Base-by-base conservation (phyloP, 2,797 vertebrate genomes). In the Lateolabrax maculatus region DNA sequence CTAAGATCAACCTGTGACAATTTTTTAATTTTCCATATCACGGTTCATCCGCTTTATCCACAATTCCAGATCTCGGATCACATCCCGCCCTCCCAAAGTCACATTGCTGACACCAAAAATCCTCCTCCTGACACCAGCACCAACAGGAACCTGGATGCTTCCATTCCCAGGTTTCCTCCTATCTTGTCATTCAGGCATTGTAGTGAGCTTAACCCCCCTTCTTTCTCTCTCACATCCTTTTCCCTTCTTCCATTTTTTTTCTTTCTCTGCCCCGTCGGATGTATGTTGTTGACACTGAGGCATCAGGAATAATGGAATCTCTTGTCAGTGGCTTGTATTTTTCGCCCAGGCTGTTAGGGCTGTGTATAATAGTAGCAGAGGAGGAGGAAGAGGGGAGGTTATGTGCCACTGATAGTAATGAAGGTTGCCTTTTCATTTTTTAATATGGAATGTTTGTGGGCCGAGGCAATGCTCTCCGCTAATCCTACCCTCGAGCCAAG, bases 391-490 rank as follows among this genome's bases (percentile, higher is more conserved):
- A 83, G 84, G 88, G 86, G 90, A 91, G 91, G 90, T 94, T 93
- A 90, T 95, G 92, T 94, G 89, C 85, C 89, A 92, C 93, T 93
- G 94, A 95, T 95, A 93, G 92, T 94, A 95, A 95, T 94, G 94
- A 95, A 95, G 94, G 91, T 94, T 93, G 84, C 90, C 90, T 95
- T 94, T 93, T 94, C 87, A 90, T 91, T 93, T 94, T 95, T 94
- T 95, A 94, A 95, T 94, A 93, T 93, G 92, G 91, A 93, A 94
- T 95, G 95, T 95, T 95, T 95, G 94, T 93, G 90, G 92, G 92
- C 91, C 84, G 85, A 91, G 90, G 90, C 94, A 55, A 84, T 90
- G 91, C 91, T 92, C 90, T 21, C 77, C 65, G 55, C 90, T 96
- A 96, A 96, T 96, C 95, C 94, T 91, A 71, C 93, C 95, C 95